phyloP scores from a whole-genome alignment of 2,113 vertebrate species.

The Cygnus buccinator region DNA sequence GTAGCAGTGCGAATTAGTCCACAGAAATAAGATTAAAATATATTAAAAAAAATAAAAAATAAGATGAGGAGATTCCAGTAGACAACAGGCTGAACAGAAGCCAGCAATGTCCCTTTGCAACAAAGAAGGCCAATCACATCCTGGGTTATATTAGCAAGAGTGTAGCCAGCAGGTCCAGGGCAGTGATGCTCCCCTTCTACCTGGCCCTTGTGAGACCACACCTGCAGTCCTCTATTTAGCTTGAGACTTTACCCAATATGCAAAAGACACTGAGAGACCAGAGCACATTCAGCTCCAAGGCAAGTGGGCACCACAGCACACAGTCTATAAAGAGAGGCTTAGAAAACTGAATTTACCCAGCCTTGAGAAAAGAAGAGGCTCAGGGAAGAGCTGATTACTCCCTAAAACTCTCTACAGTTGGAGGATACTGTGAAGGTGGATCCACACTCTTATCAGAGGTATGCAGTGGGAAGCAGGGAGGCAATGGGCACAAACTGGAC shows the following conservation, averaged over 20 bases:
- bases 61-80: fast-evolving
- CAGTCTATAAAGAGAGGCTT: neutral
- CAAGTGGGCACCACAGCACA: neutral
- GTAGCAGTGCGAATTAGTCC: neutral
- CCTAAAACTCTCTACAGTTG: neutral
- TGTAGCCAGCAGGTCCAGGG: neutral
- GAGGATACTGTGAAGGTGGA: neutral
- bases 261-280: neutral
- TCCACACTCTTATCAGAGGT: neutral
- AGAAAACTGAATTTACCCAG: neutral
- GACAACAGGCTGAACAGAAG: neutral
- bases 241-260: neutral
- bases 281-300: neutral
- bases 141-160: neutral
- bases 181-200: neutral
- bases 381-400: neutral
- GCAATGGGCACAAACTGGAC: fast-evolving
- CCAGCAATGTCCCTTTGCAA: neutral
- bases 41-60: neutral
- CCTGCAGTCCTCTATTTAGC: neutral
- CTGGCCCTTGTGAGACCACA: neutral
- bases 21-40: neutral
- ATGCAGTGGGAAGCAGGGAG: neutral
- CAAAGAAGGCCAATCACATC: neutral
- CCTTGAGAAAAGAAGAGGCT: neutral